Evolutionary conservation across 2,888 invertebrate species (phyloP).

Genomic region (Xanthostigma xanthostigma): DNA sequence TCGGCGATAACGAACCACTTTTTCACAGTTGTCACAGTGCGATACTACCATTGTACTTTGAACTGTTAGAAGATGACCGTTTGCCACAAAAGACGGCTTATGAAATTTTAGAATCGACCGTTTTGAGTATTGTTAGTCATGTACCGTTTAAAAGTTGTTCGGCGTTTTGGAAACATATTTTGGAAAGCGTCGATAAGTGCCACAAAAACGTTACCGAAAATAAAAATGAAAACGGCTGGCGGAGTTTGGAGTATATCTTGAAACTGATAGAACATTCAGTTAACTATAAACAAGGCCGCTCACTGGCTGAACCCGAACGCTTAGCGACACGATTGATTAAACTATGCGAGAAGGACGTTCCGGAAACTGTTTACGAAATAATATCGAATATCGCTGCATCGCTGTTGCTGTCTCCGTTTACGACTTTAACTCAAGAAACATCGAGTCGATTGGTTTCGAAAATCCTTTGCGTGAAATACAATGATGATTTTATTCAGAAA

Average conservation of each 20-base stretch:
- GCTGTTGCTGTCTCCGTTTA: conserved; percentile 41
- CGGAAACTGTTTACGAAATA: conserved; percentile 33
- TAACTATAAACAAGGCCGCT: conserved; percentile 46
- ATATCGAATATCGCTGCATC: conserved; percentile 40
- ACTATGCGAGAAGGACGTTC: conserved; percentile 32
- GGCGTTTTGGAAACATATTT: conserved; percentile 47
- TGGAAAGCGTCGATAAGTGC: conserved; percentile 25
- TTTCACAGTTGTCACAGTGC: conserved; percentile 72
- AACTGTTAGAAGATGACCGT: conserved; percentile 38
- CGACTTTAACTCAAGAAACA: conserved; percentile 56
- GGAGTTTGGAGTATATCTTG: conserved; percentile 30
- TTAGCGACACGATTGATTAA: conserved; percentile 41
- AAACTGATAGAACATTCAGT: conserved; percentile 44
- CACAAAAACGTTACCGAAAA: conserved; percentile 12
- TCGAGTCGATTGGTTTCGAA: conserved; percentile 52
- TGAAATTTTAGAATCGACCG: conserved; percentile 47
- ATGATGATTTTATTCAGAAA: conserved; percentile 45
- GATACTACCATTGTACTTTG: conserved; percentile 51
- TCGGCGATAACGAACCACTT: conserved; percentile 35
- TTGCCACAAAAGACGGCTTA: conserved; percentile 40
- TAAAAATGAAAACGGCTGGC: conserved; percentile 13
- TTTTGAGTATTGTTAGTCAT: conserved; percentile 44
- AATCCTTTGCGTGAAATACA: conserved; percentile 39
- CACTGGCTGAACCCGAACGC: conserved; percentile 41
- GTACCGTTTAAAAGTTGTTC: conserved; percentile 47